phyloP scores from a whole-genome alignment of 2,888 invertebrate genomes.

The Yponomeuta malinellus region DNA sequence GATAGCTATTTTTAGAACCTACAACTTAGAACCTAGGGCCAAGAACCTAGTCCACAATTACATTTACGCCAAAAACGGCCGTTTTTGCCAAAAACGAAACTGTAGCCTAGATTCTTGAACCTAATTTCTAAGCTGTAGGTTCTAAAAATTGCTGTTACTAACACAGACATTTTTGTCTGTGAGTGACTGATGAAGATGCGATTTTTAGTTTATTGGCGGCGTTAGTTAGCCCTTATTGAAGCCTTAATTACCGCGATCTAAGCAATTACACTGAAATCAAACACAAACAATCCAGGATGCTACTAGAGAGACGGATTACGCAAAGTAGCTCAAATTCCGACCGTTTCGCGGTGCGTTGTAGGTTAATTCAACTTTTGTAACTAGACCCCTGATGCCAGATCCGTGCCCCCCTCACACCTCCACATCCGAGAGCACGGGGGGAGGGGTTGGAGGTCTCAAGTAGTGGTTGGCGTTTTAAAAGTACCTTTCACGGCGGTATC shows the following conservation, averaged over 20 bases:
- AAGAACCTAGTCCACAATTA: no score
- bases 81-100: no score
- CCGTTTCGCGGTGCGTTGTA: slow-evolving; percentile 56
- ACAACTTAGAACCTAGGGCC: no score
- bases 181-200: no score
- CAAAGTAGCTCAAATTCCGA: slow-evolving; percentile 73
- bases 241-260: background rate
- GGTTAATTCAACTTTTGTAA: slow-evolving; percentile 47
- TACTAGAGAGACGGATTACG: slow-evolving; percentile 51
- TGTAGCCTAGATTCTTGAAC: no score
- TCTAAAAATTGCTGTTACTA: no score
- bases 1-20: no score
- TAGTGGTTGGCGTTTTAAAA: slow-evolving; percentile 47
- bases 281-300: slow-evolving; percentile 10
- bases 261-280: background rate
- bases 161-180: no score
- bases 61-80: no score
- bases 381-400: slow-evolving; percentile 48
- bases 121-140: no score
- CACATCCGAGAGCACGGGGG: slow-evolving; percentile 23
- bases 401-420: slow-evolving; percentile 25
- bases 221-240: no score
- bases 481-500: slow-evolving; percentile 67
- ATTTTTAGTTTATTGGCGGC: no score
- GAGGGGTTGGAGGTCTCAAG: slow-evolving; percentile 42